Conservation (phyloP, 2,797 vertebrate species). For the Eupleurogrammus muticus region DNA sequence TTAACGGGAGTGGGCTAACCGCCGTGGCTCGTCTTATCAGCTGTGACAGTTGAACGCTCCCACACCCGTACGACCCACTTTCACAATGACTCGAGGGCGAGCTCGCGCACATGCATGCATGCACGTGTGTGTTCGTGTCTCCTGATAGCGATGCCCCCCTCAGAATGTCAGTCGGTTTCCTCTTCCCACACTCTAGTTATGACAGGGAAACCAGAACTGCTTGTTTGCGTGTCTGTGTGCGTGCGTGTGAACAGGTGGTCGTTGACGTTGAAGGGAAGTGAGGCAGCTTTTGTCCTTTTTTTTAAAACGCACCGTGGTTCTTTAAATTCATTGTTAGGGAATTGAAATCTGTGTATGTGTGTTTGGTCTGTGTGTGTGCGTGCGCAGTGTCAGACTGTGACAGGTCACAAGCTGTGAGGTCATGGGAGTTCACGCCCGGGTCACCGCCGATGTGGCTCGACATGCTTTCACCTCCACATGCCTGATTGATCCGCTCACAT, state of each 20-base stretch:
- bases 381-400: constrained; percentile 46
- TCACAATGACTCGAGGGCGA: constrained; percentile 68
- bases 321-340: constrained; percentile 29
- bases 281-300: constrained; percentile 14
- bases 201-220: constrained; percentile 35
- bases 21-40: constrained; percentile 62
- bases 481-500: constrained; percentile 62
- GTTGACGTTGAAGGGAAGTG: constrained; percentile 30
- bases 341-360: constrained; percentile 8
- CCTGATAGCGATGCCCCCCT: constrained; percentile 48
- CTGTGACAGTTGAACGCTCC: constrained; percentile 66
- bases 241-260: constrained; percentile 12
- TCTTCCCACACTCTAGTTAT: constrained; percentile 62
- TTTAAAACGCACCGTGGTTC: constrained; percentile 2
- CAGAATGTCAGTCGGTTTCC: constrained; percentile 48
- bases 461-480: constrained; percentile 49
- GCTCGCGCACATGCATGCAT: constrained; percentile 35
- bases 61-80: constrained; percentile 59
- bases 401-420: constrained; percentile 53
- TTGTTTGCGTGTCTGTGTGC: constrained; percentile 31
- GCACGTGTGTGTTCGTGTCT: constrained; percentile 1
- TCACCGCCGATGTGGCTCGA: constrained; percentile 62
- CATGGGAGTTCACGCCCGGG: constrained; percentile 62
- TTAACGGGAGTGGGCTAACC: constrained; percentile 55
- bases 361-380: constrained; percentile 10